These are phyloP conservation scores for Vespertilio murinus DNA, from an alignment of 2,797 vertebrate species.

Conservation along the genomic window DNA sequence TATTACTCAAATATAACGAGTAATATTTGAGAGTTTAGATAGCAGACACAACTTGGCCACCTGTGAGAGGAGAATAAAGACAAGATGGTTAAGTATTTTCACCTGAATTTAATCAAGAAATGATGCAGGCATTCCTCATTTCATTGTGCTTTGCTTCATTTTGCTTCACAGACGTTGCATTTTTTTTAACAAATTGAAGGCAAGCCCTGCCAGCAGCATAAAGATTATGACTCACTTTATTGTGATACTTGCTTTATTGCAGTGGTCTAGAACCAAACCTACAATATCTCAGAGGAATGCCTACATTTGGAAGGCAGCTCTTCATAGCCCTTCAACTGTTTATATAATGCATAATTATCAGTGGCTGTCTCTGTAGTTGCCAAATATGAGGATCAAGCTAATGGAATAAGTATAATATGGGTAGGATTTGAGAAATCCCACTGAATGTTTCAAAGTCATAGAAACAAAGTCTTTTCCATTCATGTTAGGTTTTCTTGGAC, in stretches of 20 bases:
- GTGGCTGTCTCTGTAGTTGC: background rate
- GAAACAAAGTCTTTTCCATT: background rate
- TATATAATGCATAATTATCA: background rate
- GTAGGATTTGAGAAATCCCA: background rate
- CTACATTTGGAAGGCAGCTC: background rate
- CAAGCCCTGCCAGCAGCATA: background rate
- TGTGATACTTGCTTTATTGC: background rate
- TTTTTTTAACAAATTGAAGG: background rate
- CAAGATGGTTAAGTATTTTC: background rate
- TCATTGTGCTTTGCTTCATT: background rate
- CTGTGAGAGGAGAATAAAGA: background rate
- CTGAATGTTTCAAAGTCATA: background rate
- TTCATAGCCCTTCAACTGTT: background rate
- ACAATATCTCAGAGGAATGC: background rate
- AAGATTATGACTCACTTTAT: background rate
- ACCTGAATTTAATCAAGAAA: constrained; percentile 23
- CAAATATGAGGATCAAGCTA: background rate
- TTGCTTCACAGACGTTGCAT: background rate
- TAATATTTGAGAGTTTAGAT: background rate
- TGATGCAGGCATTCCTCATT: background rate
- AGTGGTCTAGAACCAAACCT: background rate
- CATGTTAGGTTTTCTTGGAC: background rate
- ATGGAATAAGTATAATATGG: background rate
- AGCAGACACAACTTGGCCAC: background rate
- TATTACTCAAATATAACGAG: constrained; percentile 34